phyloP scores from a whole-genome alignment of 2,888 invertebrate species.

The Hyposoter didymator region DNA sequence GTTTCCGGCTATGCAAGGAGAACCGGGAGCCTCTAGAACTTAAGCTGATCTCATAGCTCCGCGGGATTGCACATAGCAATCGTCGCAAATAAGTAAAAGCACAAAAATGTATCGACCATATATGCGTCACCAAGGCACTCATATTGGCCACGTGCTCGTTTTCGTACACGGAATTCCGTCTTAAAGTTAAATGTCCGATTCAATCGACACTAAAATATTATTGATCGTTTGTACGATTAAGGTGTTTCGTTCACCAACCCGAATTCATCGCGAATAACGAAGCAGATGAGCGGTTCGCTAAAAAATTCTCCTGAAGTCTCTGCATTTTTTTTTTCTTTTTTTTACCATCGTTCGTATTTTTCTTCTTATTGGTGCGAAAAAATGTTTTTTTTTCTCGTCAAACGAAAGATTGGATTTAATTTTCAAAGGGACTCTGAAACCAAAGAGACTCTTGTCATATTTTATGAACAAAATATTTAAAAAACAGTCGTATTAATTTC shows the following conservation, averaged over 20 bases:
- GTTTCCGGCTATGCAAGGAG: slow-evolving; percentile 57
- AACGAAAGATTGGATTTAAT: background rate
- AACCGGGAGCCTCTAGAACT: slow-evolving; percentile 30
- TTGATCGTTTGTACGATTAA: background rate
- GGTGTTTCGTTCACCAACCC: too few relatives aligned
- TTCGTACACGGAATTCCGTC: background rate
- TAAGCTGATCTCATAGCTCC: slow-evolving; percentile 1
- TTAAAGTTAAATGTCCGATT: background rate
- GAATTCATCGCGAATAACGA: too few relatives aligned
- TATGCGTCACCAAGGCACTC: slow-evolving; percentile 1
- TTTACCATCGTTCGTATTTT: background rate
- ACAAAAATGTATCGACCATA: slow-evolving; percentile 16
- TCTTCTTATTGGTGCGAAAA: background rate
- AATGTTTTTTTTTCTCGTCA: background rate
- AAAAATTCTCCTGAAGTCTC: background rate
- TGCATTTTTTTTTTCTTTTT: background rate
- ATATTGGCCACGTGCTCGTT: slow-evolving; percentile 23
- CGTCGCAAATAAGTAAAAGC: slow-evolving; percentile 26
- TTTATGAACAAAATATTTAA: too few relatives aligned
- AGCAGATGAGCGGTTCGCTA: too few relatives aligned
- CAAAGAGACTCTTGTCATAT: too few relatives aligned
- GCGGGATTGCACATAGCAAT: background rate
- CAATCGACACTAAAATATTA: background rate
- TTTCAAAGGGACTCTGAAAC: background rate
- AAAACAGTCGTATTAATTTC: too few relatives aligned